phyloP scores from a whole-genome alignment of 1,140 invertebrate species.

The Galleria mellonella region DNA sequence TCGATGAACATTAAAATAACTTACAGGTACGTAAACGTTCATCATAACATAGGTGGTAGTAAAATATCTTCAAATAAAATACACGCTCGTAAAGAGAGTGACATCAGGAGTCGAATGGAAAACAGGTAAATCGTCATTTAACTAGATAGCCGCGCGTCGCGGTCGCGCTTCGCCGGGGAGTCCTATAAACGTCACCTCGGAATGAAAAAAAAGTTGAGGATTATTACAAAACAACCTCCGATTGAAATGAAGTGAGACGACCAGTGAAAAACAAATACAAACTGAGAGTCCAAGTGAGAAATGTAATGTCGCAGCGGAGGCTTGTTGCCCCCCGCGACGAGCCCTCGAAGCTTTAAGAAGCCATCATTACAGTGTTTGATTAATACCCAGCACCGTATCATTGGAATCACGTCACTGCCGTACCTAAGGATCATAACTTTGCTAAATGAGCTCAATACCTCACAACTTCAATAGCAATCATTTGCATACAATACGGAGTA shows the following conservation, averaged over 20 bases:
- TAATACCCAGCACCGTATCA: conserved; percentile 49
- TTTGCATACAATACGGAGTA: conserved; percentile 56
- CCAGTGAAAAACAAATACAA: conserved; percentile 46
- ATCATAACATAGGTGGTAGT: conserved; percentile 60
- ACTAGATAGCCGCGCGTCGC: conserved; percentile 31
- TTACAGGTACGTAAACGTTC: conserved; percentile 40
- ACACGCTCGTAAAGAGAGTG: conserved; percentile 58
- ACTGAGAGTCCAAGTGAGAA: conserved; percentile 60
- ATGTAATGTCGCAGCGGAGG: conserved; percentile 45
- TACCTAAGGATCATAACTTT: conserved; percentile 42
- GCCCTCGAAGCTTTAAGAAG: conserved; percentile 21
- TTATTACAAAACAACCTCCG: conserved; percentile 47
- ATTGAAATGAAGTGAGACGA: conserved; percentile 52
- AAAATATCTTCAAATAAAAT: conserved; percentile 63
- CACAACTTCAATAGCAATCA: conserved; percentile 28
- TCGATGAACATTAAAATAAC: conserved; percentile 44
- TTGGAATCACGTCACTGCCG: conserved; percentile 40
- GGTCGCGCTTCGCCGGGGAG: conserved; percentile 46
- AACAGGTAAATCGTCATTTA: conserved; percentile 60
- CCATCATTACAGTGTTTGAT: conserved; percentile 57
- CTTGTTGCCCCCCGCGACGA: conserved; percentile 41
- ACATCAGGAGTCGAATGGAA: conserved; percentile 53
- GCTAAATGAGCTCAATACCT: conserved; percentile 47
- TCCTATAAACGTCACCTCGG: conserved; percentile 62
- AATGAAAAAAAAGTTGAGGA: conserved; percentile 57